Evolutionary conservation across 2,113 vertebrate genomes (phyloP).

Genomic region (Pangasianodon hypophthalmus): DNA sequence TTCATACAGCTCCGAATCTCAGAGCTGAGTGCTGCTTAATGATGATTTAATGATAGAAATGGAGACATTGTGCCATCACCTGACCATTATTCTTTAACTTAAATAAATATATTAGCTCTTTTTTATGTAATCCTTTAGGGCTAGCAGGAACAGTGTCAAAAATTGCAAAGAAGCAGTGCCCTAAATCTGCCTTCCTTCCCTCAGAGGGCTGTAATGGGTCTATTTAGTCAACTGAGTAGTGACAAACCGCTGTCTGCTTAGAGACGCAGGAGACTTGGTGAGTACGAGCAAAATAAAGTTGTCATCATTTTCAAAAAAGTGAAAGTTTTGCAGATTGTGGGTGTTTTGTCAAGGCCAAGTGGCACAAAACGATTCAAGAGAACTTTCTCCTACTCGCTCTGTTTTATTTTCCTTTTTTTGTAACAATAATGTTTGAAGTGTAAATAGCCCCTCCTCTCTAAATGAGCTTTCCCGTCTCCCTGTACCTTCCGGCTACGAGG

Average conservation of each 20-base stretch:
- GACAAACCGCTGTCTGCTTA: constrained; percentile 32
- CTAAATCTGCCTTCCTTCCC: background rate
- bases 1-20: constrained; percentile 8
- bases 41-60: constrained; percentile 13
- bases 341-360: constrained; percentile 42
- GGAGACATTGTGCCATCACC: background rate
- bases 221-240: constrained; percentile 39
- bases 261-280: constrained; percentile 23
- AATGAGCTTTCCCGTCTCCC: constrained; percentile 6
- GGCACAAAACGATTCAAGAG: constrained; percentile 43
- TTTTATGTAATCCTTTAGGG: background rate
- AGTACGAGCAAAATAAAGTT: constrained; percentile 17
- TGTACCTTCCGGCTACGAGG: constrained; percentile 39
- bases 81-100: background rate
- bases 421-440: constrained; percentile 54
- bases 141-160: background rate
- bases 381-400: background rate
- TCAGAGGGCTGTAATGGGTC: constrained; percentile 28
- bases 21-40: constrained; percentile 27
- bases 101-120: constrained; percentile 3
- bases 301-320: constrained; percentile 40
- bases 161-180: background rate
- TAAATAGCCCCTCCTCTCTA: constrained; percentile 45
- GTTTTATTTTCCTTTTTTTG: constrained; percentile 8
- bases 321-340: constrained; percentile 46